phyloP scores from a whole-genome alignment of 2,888 invertebrate species.

The Cremastinae sp. region DNA sequence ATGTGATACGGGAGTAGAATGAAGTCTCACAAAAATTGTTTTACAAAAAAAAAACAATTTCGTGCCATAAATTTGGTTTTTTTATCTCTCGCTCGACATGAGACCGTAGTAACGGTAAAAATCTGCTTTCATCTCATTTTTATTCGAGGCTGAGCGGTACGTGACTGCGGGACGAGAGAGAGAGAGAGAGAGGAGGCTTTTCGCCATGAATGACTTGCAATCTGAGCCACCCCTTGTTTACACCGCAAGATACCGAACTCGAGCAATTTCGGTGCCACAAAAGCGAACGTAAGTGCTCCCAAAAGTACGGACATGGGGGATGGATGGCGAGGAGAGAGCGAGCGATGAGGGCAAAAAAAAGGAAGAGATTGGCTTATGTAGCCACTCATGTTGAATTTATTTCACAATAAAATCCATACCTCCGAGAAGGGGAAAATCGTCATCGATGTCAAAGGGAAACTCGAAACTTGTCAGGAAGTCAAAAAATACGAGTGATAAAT shows the following conservation, averaged over 20 bases:
- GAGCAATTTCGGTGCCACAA: constrained; percentile 66
- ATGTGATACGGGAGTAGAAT: no score
- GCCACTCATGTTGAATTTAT: constrained; percentile 31
- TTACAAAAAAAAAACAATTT: constrained; percentile 1
- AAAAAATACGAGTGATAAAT: not conserved
- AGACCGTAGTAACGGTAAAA: constrained; percentile 3
- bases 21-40: no score
- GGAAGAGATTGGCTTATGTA: constrained; percentile 23
- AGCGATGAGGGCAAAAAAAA: no score
- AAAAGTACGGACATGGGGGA: constrained; percentile 14
- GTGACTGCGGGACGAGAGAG: constrained; percentile 45
- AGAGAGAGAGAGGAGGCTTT: constrained; percentile 16
- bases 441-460: not conserved
- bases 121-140: constrained; percentile 31
- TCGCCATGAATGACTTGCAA: constrained; percentile 53
- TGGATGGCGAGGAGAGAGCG: no score
- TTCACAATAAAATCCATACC: constrained; percentile 38
- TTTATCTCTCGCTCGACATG: not conserved
- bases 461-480: not conserved
- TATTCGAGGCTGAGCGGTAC: constrained; percentile 30
- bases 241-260: constrained; percentile 66
- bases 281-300: constrained; percentile 49
- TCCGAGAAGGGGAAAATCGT: not conserved
- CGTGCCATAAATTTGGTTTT: constrained; percentile 2
- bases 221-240: constrained; percentile 69